phyloP scores from a whole-genome alignment of 2,113 vertebrate genomes.

The Alaudala cheleensis region DNA sequence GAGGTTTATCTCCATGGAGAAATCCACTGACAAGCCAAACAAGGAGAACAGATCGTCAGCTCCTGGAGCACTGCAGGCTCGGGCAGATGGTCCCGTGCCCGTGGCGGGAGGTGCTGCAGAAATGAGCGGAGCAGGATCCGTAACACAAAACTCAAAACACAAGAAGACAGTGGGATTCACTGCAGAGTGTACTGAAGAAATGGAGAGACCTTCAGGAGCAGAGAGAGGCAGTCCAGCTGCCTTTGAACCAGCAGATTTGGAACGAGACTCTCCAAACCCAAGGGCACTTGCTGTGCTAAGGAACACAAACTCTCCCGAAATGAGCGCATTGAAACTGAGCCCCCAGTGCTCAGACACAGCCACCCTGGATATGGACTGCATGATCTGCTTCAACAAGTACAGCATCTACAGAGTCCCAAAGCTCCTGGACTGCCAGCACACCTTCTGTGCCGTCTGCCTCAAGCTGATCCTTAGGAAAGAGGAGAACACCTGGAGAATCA shows the following conservation, averaged over 20 bases:
- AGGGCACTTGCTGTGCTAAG: accelerated
- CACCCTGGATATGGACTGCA: slow-evolving; percentile 64
- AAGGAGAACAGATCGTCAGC: accelerated
- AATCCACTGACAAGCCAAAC: background rate
- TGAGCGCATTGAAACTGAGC: accelerated
- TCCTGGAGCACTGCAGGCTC: background rate
- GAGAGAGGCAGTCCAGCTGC: background rate
- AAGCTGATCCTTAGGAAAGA: slow-evolving; percentile 71
- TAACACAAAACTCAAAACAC: accelerated
- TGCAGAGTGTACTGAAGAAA: background rate
- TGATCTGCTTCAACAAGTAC: slow-evolving; percentile 77
- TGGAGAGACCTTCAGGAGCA: background rate
- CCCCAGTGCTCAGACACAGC: background rate
- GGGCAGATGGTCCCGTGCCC: accelerated
- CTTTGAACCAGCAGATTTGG: background rate
- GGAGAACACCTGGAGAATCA: slow-evolving; percentile 60
- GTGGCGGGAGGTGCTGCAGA: background rate
- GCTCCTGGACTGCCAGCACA: slow-evolving; percentile 73
- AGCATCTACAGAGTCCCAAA: slow-evolving; percentile 65
- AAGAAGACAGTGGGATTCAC: background rate
- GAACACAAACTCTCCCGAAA: accelerated
- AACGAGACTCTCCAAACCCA: background rate
- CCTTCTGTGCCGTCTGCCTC: slow-evolving; percentile 75
- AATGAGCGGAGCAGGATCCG: background rate
- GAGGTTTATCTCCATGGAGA: slow-evolving; percentile 28